phyloP scores from a whole-genome alignment of 2,888 invertebrate species.

The Troides oblongomaculatus region DNA sequence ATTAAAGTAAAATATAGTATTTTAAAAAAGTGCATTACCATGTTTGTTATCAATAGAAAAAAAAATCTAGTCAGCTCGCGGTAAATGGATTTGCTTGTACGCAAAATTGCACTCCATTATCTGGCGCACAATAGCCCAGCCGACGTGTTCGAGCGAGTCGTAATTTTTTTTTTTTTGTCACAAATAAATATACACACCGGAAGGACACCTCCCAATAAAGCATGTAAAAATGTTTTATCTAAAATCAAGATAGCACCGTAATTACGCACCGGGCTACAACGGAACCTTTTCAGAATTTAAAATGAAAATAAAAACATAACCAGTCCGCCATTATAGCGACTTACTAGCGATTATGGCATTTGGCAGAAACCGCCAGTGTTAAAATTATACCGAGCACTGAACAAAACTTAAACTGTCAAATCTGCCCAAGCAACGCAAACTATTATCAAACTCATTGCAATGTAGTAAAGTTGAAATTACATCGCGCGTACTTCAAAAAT shows the following conservation, averaged over 20 bases:
- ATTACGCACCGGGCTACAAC: constrained; percentile 64
- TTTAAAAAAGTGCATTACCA: constrained; percentile 9
- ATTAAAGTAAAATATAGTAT: too few species aligned
- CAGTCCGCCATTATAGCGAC: constrained; percentile 58
- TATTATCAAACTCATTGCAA: constrained; percentile 29
- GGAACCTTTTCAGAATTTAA: constrained; percentile 58
- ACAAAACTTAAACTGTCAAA: constrained; percentile 38
- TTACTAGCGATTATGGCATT: constrained; percentile 65
- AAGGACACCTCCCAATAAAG: constrained; percentile 64
- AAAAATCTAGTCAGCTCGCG: constrained; percentile 2
- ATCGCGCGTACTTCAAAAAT: background rate
- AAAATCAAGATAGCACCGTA: constrained; percentile 71
- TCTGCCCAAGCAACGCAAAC: constrained; percentile 8
- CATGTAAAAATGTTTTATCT: constrained; percentile 65
- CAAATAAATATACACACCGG: constrained; percentile 43
- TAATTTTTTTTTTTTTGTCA: constrained; percentile 16
- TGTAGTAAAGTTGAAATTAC: constrained; percentile 35
- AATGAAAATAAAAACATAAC: constrained; percentile 52
- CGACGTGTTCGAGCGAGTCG: constrained; percentile 10
- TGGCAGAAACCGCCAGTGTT: constrained; percentile 57
- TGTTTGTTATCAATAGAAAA: constrained; percentile 8
- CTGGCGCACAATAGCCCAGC: constrained; percentile 16
- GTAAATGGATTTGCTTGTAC: constrained; percentile 26
- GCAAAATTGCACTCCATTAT: constrained; percentile 22
- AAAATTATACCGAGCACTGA: constrained; percentile 57